Percentiles rank a stretch among this genome's conserved stretches.
Evolutionary conservation across 2,888 invertebrate genomes (phyloP).

Genomic region (Amblyteles armatorius): DNA sequence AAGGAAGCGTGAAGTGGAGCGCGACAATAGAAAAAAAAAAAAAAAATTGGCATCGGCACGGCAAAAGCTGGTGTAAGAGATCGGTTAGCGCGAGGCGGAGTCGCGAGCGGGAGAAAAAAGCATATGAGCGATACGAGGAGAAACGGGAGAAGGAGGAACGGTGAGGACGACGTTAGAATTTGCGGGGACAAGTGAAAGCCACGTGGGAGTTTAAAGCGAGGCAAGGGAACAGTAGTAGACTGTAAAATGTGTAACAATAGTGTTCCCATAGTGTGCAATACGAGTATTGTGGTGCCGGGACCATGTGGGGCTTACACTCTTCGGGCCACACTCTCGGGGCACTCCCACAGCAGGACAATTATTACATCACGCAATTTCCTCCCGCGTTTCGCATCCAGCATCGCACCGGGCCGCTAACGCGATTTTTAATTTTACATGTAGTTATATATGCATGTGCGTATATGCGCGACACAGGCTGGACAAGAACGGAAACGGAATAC

Average conservation of each 20-base stretch:
- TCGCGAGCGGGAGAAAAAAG: slow-evolving; percentile 53
- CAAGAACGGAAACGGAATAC: slow-evolving; percentile 30
- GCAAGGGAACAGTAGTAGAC: slow-evolving; percentile 76
- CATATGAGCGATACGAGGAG: slow-evolving; percentile 39
- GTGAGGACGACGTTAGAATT: slow-evolving; percentile 65
- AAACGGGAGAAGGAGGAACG: slow-evolving; percentile 66
- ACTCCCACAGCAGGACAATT: slow-evolving; percentile 84
- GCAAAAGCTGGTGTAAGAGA: slow-evolving; percentile 40
- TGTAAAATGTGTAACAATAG: slow-evolving; percentile 85
- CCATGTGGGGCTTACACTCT: slow-evolving; percentile 31
- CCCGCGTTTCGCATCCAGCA: slow-evolving; percentile 74
- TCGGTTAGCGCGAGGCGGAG: not conserved
- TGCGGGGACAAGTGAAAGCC: slow-evolving; percentile 84
- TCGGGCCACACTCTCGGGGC: slow-evolving; percentile 73
- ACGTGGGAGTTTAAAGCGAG: slow-evolving; percentile 81
- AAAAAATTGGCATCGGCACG: slow-evolving; percentile 39
- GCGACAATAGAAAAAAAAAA: slow-evolving; percentile 29
- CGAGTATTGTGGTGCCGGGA: slow-evolving; percentile 76
- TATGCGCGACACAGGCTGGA: slow-evolving; percentile 53
- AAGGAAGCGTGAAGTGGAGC: slow-evolving; percentile 48
- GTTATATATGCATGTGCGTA: not conserved
- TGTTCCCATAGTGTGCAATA: slow-evolving; percentile 83
- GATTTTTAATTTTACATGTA: slow-evolving; percentile 53
- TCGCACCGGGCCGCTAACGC: slow-evolving; percentile 19
- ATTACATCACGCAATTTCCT: slow-evolving; percentile 84